phyloP scores from a whole-genome alignment of 1,140 invertebrate species.

The Protaetia brevitarsis region DNA sequence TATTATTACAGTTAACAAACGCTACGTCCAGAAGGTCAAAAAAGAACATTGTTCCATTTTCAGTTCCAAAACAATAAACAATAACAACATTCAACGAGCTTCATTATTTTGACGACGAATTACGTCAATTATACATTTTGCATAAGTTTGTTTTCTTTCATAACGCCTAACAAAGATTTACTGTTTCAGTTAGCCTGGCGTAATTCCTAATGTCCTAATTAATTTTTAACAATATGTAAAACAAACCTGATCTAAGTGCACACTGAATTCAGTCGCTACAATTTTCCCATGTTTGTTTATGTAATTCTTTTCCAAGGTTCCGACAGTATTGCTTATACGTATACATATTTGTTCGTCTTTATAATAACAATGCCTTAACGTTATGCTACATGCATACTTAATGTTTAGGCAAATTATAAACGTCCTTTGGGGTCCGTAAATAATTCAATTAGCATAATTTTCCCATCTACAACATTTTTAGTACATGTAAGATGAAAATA shows the following conservation, averaged over 20 bases:
- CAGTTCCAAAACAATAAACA: background rate
- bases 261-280: background rate
- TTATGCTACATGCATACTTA: background rate
- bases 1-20: no score
- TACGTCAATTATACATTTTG: background rate
- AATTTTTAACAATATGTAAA: conserved; percentile 9
- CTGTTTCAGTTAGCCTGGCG: background rate
- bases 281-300: background rate
- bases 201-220: background rate
- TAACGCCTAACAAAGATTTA: background rate
- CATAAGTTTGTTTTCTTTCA: background rate
- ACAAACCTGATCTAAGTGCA: background rate
- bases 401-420: no score
- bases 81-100: background rate
- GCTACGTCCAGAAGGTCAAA: background rate
- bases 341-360: background rate
- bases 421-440: background rate
- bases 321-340: background rate
- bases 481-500: background rate
- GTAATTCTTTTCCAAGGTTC: conserved; percentile 5
- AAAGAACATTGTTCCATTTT: background rate
- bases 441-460: conserved; percentile 6
- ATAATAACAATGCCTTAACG: background rate
- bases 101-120: background rate
- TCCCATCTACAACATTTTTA: background rate